These are phyloP conservation scores for Egretta garzetta DNA, from an alignment of 2,113 vertebrate genomes.

Conservation along the genomic window DNA sequence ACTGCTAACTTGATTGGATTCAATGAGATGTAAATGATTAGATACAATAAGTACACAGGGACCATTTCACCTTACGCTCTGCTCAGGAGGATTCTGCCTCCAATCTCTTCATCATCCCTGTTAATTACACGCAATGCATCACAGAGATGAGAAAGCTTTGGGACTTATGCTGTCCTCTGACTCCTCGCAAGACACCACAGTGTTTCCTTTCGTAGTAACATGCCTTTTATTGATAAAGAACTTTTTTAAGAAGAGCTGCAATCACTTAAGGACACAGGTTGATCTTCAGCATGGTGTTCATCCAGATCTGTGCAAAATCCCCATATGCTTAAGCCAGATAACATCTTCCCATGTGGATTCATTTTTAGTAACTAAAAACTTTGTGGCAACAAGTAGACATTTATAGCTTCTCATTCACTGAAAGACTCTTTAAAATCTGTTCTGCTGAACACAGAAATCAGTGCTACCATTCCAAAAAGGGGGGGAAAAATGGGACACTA, in stretches of 20 bases:
- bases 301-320: background rate
- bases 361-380: background rate
- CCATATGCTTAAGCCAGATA: background rate
- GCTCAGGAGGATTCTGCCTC: conserved; percentile 38
- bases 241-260: background rate
- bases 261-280: background rate
- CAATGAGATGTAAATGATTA: conserved; percentile 79
- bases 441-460: background rate
- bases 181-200: background rate
- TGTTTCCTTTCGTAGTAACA: background rate
- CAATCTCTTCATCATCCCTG: conserved; percentile 50
- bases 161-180: background rate
- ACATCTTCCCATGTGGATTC: background rate
- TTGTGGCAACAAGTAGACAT: background rate
- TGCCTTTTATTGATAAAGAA: background rate
- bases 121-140: conserved; percentile 13
- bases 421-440: background rate
- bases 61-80: conserved; percentile 51
- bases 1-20: conserved; percentile 72
- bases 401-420: background rate
- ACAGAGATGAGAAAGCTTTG: background rate
- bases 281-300: background rate
- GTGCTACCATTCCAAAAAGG: background rate
- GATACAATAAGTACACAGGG: conserved; percentile 72
- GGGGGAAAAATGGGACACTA: background rate